Conservation (phyloP, 2,113 vertebrate genomes). For the Solea senegalensis region DNA sequence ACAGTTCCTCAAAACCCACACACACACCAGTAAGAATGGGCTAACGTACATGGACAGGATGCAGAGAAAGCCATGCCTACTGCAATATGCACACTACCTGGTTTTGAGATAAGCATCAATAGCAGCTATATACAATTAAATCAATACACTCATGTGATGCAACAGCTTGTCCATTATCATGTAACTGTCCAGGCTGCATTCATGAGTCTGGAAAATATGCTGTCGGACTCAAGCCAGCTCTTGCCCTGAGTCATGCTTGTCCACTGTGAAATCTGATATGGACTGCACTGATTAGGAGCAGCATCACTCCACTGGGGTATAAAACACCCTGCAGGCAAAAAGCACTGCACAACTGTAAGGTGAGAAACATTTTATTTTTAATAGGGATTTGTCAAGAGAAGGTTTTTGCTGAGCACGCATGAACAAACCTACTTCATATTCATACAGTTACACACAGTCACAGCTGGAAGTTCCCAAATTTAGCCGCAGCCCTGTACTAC, state of each 20-base stretch:
- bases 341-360: conserved; percentile 40
- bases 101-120: conserved; percentile 38
- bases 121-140: conserved; percentile 19
- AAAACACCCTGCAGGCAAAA: conserved; percentile 51
- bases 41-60: not conserved
- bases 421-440: conserved; percentile 17
- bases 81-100: not conserved
- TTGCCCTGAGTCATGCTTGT: conserved; percentile 67
- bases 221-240: conserved; percentile 60
- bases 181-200: conserved; percentile 53
- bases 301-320: conserved; percentile 29
- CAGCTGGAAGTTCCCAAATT: conserved; percentile 23
- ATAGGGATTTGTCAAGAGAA: conserved; percentile 20
- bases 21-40: not conserved
- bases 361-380: conserved; percentile 15
- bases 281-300: conserved; percentile 60
- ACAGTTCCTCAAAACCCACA: not conserved
- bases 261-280: conserved; percentile 72
- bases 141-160: conserved; percentile 27
- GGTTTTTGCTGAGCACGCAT: conserved; percentile 35
- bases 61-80: conserved; percentile 2
- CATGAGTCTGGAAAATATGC: conserved; percentile 66
- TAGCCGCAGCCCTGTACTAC: conserved; percentile 15
- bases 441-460: conserved; percentile 16
- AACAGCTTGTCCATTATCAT: conserved; percentile 49